These are phyloP conservation scores for Myiotriccus ornatus DNA, from an alignment of 2,797 vertebrate species.

Conservation along the genomic window DNA sequence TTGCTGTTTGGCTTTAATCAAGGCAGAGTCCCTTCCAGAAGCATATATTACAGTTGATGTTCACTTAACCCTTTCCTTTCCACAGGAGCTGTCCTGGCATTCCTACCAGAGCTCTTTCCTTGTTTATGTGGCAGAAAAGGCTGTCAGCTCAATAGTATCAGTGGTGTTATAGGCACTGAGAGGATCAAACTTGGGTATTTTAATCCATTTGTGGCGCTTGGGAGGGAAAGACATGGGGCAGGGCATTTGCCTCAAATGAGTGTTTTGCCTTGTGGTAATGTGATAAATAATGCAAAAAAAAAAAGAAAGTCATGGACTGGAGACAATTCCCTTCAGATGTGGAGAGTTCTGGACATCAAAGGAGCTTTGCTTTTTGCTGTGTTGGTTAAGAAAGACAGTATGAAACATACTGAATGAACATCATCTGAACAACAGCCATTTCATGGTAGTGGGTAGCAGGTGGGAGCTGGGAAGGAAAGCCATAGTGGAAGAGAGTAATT, in stretches of 20 bases:
- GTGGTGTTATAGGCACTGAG: background rate
- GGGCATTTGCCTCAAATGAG: background rate
- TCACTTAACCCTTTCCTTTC: conserved; percentile 1
- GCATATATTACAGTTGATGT: background rate
- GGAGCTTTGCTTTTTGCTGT: background rate
- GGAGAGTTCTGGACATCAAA: background rate
- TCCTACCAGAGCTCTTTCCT: background rate
- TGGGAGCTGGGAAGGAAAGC: background rate
- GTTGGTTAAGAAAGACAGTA: background rate
- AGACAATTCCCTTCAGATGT: background rate
- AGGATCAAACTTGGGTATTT: background rate
- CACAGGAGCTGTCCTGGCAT: background rate
- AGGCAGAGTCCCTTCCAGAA: background rate
- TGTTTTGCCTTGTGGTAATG: background rate
- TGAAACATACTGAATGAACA: background rate
- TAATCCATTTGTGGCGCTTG: background rate
- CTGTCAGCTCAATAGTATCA: background rate
- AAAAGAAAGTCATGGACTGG: background rate
- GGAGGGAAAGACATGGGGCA: background rate
- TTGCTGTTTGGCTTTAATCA: conserved; percentile 24
- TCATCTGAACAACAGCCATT: background rate
- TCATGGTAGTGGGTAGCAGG: background rate
- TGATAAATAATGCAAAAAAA: background rate
- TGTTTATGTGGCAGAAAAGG: background rate
- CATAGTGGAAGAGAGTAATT: background rate